Conservation (phyloP, 2,888 invertebrate species). For the Diarsia mendica region DNA sequence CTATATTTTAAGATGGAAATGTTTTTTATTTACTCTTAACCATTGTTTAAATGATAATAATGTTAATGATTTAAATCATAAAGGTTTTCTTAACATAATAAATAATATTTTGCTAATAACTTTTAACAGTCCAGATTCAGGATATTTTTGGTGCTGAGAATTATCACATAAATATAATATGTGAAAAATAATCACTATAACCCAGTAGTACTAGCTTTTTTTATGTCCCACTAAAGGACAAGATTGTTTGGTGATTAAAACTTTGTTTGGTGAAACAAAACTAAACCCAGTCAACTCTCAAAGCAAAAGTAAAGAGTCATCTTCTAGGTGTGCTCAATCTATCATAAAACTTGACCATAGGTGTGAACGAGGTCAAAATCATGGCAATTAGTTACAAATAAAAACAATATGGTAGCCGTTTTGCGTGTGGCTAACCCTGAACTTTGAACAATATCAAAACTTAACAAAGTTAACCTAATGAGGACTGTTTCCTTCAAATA, state of each 20-base stretch:
- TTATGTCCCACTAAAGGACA: background rate
- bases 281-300: background rate
- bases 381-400: background rate
- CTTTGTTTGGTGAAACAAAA: background rate
- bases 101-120: conserved; percentile 17
- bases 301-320: background rate
- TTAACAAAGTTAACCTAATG: background rate
- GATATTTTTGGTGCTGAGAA: background rate
- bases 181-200: background rate
- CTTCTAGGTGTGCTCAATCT: background rate
- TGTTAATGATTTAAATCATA: conserved; percentile 31
- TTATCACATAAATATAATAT: background rate
- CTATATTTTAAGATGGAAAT: conserved; percentile 56
- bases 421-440: background rate
- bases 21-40: conserved; percentile 52
- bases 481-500: conserved; percentile 20
- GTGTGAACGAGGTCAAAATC: background rate
- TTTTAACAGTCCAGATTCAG: conserved; percentile 3
- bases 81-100: conserved; percentile 25
- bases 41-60: conserved; percentile 17
- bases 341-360: background rate
- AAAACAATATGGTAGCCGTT: background rate
- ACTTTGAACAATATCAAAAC: background rate
- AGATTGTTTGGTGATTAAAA: background rate
- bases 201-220: background rate